Percentiles rank a stretch among this genome's conserved stretches.
phyloP scores from a whole-genome alignment of 2,888 invertebrate species.

The Dysmachus trigonus region DNA sequence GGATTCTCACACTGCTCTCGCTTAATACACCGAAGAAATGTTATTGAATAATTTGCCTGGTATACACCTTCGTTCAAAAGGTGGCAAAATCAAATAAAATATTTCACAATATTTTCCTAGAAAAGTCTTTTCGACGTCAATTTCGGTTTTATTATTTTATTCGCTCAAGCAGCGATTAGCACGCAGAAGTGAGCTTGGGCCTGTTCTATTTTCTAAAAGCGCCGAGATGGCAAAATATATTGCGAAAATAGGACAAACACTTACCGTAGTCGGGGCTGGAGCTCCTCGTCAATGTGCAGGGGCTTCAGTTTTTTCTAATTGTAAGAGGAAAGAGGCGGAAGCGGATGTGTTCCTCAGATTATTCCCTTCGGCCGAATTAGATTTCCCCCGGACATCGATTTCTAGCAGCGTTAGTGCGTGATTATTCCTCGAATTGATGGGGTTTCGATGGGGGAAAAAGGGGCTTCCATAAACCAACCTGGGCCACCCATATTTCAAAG shows the following conservation, averaged over 20 bases:
- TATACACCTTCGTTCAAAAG: background rate
- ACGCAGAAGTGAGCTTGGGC: background rate
- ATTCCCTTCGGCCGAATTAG: background rate
- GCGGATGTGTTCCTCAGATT: background rate
- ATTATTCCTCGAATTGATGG: background rate
- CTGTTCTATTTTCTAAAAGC: background rate
- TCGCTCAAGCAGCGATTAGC: background rate
- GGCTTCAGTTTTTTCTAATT: background rate
- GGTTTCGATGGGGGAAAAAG: background rate
- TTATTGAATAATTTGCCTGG: background rate
- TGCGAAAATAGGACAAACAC: background rate
- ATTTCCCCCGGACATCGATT: background rate
- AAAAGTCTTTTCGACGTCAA: background rate
- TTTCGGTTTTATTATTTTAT: background rate
- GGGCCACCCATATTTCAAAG: background rate
- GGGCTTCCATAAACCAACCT: background rate
- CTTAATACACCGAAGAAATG: background rate
- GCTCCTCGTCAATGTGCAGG: background rate
- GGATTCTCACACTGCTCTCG: background rate
- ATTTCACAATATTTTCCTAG: background rate
- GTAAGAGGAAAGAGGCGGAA: background rate
- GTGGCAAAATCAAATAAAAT: background rate
- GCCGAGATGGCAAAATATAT: background rate
- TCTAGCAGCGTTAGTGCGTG: background rate
- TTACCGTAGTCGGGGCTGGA: too few species aligned